Evolutionary conservation across 2,113 vertebrate genomes (phyloP).

Genomic region (Petroica traversi): DNA sequence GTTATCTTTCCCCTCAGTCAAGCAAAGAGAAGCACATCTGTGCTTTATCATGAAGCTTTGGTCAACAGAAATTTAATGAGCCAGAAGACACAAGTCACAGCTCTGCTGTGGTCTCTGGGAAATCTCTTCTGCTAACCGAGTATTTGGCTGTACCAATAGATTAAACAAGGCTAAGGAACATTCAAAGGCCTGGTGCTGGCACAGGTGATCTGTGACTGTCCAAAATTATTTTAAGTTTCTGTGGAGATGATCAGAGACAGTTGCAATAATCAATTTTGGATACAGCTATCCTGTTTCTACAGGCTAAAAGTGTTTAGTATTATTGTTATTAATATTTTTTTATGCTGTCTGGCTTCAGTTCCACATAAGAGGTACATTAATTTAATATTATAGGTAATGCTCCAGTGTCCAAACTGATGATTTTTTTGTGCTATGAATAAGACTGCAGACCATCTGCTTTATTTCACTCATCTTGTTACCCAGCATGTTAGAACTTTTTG

Average conservation of each 20-base stretch:
- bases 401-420: not conserved
- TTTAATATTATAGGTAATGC: not conserved
- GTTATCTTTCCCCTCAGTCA: not conserved
- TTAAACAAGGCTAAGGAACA: not conserved
- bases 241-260: not conserved
- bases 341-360: not conserved
- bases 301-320: not conserved
- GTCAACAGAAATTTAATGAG: not conserved
- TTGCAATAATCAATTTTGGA: not conserved
- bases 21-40: not conserved
- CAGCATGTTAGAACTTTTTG: not conserved
- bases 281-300: not conserved
- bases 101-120: not conserved
- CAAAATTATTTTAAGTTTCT: not conserved
- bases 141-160: not conserved
- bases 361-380: not conserved
- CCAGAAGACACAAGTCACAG: not conserved
- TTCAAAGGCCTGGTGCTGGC: not conserved
- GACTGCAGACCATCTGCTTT: not conserved
- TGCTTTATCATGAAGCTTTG: not conserved
- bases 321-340: not conserved
- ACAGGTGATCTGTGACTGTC: not conserved
- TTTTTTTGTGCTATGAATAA: not conserved
- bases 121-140: not conserved
- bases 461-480: not conserved